Evolutionary conservation across 2,113 vertebrate species (phyloP).

Genomic region (Leucopternis melanops): DNA sequence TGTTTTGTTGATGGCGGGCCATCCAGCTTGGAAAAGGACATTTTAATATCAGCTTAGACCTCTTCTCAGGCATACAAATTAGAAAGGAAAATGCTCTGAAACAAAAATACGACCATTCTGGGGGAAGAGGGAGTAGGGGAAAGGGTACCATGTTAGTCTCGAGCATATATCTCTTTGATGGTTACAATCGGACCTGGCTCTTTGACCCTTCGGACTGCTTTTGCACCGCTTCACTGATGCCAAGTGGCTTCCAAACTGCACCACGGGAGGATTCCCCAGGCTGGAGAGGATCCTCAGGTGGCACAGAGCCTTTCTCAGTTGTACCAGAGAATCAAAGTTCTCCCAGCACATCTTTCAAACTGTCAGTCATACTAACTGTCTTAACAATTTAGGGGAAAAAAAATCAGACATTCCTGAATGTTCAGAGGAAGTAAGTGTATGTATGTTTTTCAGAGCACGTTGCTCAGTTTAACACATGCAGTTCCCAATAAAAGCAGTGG

Average conservation of each 20-base stretch:
- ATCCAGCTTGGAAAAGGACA: not conserved
- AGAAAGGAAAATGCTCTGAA: not conserved
- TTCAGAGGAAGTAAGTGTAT: not conserved
- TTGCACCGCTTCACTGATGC: not conserved
- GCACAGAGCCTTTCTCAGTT: not conserved
- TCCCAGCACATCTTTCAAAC: not conserved
- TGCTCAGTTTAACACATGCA: not conserved
- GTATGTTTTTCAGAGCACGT: not conserved
- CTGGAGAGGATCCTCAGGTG: not conserved
- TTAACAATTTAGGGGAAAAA: not conserved
- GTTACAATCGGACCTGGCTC: not conserved
- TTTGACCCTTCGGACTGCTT: not conserved
- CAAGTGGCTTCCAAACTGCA: fast-evolving
- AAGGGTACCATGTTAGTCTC: not conserved
- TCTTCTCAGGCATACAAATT: not conserved
- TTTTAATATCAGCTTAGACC: not conserved
- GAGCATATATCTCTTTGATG: not conserved
- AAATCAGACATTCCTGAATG: not conserved
- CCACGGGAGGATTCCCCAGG: not conserved
- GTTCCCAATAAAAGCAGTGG: not conserved
- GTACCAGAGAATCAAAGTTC: not conserved
- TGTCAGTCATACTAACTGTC: not conserved
- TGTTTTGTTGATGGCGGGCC: not conserved
- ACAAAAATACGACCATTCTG: not conserved
- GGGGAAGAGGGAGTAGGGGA: not conserved